Conservation (phyloP, 2,888 invertebrate species). For the Peribatodes rhomboidaria region DNA sequence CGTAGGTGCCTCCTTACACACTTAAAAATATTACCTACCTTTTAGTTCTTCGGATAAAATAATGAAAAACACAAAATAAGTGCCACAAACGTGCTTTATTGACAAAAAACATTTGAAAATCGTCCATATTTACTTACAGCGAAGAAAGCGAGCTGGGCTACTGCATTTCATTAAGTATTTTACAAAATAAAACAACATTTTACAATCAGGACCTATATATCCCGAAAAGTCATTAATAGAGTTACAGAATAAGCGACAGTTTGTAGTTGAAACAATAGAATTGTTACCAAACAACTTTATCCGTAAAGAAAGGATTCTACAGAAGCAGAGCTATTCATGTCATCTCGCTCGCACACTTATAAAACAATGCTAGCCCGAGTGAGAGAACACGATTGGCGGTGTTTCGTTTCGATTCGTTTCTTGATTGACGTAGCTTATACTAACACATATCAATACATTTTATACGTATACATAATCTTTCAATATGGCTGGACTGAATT, state of each 20-base stretch:
- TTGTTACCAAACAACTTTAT: too few species aligned
- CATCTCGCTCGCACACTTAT: too few species aligned
- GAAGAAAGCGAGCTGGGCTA: constrained; percentile 56
- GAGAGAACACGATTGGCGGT: too few species aligned
- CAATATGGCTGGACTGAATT: constrained; percentile 12
- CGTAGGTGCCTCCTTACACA: too few species aligned
- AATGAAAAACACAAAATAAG: constrained; percentile 63
- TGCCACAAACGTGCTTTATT: constrained; percentile 85
- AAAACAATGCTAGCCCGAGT: too few species aligned
- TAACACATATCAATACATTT: neutral
- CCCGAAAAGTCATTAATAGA: neutral
- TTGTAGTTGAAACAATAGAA: neutral
- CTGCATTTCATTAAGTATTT: constrained; percentile 18
- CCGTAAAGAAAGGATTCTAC: too few species aligned
- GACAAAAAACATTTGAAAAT: constrained; percentile 74
- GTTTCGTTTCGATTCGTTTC: too few species aligned
- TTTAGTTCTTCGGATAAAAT: constrained; percentile 42
- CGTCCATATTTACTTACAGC: constrained; percentile 72
- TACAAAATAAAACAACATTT: constrained; percentile 9
- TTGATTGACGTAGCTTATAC: too few species aligned
- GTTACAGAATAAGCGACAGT: constrained; percentile 20
- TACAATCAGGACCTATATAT: neutral
- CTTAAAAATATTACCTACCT: too few species aligned
- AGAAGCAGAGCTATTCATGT: too few species aligned
- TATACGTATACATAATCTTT: neutral